Conservation (phyloP, 2,797 vertebrate genomes). For the Lophotriccus pileatus region DNA sequence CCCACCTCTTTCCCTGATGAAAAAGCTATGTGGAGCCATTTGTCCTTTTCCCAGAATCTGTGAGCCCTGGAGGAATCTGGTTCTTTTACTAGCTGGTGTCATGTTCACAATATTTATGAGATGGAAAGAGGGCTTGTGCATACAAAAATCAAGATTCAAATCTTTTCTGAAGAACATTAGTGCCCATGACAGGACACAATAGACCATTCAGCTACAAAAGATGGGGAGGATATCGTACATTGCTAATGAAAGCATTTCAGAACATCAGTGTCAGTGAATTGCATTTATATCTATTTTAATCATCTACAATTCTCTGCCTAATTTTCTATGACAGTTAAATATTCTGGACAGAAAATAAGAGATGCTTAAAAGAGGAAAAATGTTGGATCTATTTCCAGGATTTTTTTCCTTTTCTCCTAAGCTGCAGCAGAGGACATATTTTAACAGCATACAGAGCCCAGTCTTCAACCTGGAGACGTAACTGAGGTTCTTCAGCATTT, state of each 20-base stretch:
- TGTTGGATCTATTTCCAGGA: neutral
- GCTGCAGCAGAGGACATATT: neutral
- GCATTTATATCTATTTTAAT: slow-evolving; percentile 13
- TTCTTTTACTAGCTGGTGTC: neutral
- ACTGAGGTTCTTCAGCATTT: neutral
- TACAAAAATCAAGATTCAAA: neutral
- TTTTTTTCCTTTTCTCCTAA: neutral
- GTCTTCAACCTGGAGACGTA: neutral
- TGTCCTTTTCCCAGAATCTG: neutral
- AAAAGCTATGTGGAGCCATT: neutral
- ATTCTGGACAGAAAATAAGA: slow-evolving; percentile 16
- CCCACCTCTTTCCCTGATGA: neutral
- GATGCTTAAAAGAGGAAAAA: neutral
- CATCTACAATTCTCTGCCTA: neutral
- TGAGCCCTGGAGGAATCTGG: neutral
- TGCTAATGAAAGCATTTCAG: slow-evolving; percentile 22
- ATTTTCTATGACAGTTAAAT: neutral
- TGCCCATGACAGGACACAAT: neutral
- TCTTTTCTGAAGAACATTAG: neutral
- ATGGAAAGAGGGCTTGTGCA: neutral
- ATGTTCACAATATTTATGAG: neutral
- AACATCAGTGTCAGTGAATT: neutral
- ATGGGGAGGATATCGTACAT: neutral
- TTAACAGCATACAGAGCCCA: neutral
- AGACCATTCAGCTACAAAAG: slow-evolving; percentile 18